Conservation (phyloP, 2,888 invertebrate genomes). For the Dorcus hopei region DNA sequence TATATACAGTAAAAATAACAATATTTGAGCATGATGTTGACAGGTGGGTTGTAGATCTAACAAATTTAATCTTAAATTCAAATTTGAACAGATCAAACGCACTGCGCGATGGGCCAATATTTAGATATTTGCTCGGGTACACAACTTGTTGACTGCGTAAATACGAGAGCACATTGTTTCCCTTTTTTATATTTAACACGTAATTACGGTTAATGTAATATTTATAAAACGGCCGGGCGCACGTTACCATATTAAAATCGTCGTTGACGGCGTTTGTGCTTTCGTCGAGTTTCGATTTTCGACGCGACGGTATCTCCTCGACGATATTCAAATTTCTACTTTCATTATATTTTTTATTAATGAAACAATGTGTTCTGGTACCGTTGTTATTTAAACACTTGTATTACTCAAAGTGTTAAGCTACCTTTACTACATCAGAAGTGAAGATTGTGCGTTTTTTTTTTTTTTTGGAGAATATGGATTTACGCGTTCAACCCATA, state of each 20-base stretch:
- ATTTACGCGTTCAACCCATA: too few relatives aligned
- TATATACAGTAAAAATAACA: slow-evolving; percentile 41
- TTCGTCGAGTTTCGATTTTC: too few relatives aligned
- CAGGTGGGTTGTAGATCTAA: slow-evolving; percentile 49
- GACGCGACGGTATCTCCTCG: too few relatives aligned
- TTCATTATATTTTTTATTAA: too few relatives aligned
- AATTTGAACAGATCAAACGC: slow-evolving; percentile 52
- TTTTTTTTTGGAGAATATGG: too few relatives aligned
- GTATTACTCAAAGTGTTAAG: too few relatives aligned
- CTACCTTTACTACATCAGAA: too few relatives aligned
- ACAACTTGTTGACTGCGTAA: slow-evolving; percentile 51
- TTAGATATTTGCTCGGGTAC: slow-evolving; percentile 51
- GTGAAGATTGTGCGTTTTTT: too few relatives aligned
- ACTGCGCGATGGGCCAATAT: slow-evolving; percentile 50
- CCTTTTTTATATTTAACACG: slow-evolving; percentile 39
- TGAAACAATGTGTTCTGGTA: too few relatives aligned
- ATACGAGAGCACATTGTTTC: slow-evolving; percentile 47
- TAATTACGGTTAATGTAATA: slow-evolving; percentile 24
- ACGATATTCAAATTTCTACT: too few relatives aligned
- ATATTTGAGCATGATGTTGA: slow-evolving; percentile 48
- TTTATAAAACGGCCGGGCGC: slow-evolving; percentile 8
- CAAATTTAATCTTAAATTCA: slow-evolving; percentile 53
- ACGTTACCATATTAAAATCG: neutral
- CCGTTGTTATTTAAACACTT: too few relatives aligned
- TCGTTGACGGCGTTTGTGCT: neutral